Evolutionary conservation across 2,797 vertebrate genomes (phyloP).

Genomic region (Acanthornis magna): DNA sequence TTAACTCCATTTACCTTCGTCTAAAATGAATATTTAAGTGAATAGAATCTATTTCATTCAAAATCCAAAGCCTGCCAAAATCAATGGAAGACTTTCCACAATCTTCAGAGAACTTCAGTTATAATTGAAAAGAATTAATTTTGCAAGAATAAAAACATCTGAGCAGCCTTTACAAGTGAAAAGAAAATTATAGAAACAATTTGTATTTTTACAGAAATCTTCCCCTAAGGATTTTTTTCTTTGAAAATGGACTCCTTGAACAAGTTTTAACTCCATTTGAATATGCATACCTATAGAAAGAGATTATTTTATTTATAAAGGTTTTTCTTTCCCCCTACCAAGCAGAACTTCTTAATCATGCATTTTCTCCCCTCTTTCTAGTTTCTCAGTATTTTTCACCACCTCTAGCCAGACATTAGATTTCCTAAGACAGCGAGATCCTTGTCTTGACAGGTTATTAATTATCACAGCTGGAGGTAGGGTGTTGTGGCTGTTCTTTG

Average conservation of each 20-base stretch:
- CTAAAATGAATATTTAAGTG: background rate
- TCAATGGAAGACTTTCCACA: background rate
- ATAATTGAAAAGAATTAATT: background rate
- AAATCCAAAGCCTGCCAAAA: background rate
- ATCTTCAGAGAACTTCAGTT: background rate
- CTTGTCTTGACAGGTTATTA: slow-evolving; percentile 63
- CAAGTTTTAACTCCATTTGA: background rate
- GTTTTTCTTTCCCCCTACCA: background rate
- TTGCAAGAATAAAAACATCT: background rate
- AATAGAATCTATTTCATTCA: background rate
- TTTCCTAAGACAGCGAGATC: slow-evolving; percentile 37
- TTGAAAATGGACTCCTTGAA: slow-evolving; percentile 8
- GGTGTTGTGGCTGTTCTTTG: slow-evolving; percentile 27
- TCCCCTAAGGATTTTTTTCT: background rate
- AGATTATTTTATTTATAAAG: background rate
- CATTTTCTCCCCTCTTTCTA: background rate
- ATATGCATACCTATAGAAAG: background rate
- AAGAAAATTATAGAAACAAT: background rate
- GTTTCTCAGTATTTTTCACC: slow-evolving; percentile 7
- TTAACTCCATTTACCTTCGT: background rate
- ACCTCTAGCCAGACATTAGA: slow-evolving; percentile 45
- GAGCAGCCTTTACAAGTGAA: background rate
- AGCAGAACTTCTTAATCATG: background rate
- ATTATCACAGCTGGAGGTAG: slow-evolving; percentile 66
- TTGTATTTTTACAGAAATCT: background rate